Evolutionary conservation across 2,113 vertebrate genomes (phyloP).

Genomic region (Phaethornis superciliosus): DNA sequence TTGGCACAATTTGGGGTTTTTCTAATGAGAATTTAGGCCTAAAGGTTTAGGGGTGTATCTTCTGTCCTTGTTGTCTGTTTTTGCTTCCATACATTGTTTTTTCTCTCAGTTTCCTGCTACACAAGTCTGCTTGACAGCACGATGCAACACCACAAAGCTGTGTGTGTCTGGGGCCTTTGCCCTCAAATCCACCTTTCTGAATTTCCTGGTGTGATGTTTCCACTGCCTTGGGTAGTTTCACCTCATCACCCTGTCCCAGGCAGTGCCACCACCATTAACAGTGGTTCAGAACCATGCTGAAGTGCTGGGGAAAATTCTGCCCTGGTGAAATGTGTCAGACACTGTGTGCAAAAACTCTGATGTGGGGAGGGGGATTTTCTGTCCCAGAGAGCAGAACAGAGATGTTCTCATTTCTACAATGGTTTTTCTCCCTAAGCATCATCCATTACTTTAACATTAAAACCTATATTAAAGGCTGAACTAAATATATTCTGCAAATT

Average conservation of each 20-base stretch:
- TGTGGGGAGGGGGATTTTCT: background rate
- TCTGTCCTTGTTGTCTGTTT: background rate
- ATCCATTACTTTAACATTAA: background rate
- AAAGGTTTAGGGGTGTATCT: background rate
- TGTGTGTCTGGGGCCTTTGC: rapidly evolving
- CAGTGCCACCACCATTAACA: rapidly evolving
- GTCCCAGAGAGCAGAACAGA: background rate
- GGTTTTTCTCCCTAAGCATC: rapidly evolving
- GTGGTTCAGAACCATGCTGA: background rate
- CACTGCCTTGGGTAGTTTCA: background rate
- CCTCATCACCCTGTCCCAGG: rapidly evolving
- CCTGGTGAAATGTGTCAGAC: rapidly evolving
- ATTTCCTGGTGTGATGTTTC: background rate
- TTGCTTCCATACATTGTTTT: background rate
- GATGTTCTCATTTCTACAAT: rapidly evolving
- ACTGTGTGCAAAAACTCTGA: rapidly evolving
- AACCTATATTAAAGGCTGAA: background rate
- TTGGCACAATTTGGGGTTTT: background rate
- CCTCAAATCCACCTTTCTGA: background rate
- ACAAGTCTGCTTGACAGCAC: background rate
- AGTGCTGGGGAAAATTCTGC: background rate
- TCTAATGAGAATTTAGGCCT: background rate
- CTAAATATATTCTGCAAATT: background rate
- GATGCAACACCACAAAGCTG: rapidly evolving
- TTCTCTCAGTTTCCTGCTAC: background rate